phyloP scores from a whole-genome alignment of 2,888 invertebrate genomes.

The Philonicus albiceps region DNA sequence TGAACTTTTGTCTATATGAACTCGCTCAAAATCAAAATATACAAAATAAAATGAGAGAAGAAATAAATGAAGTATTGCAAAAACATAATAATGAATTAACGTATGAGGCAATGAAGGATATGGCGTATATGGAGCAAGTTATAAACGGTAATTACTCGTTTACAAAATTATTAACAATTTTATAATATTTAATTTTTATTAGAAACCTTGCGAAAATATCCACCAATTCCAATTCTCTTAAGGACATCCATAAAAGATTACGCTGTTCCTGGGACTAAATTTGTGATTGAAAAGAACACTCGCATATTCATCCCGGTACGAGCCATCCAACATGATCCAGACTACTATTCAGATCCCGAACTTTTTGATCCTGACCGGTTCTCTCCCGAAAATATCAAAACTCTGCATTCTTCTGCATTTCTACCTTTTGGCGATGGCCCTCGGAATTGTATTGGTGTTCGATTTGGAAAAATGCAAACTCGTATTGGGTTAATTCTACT shows the following conservation, averaged over 20 bases:
- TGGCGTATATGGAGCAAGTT: conserved; percentile 62
- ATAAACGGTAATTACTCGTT: conserved; percentile 59
- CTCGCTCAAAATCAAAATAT: conserved; percentile 58
- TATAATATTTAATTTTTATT: neutral
- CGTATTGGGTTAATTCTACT: conserved; percentile 55
- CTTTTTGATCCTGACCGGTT: conserved; percentile 57
- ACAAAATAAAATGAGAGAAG: neutral
- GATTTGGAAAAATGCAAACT: conserved; percentile 57
- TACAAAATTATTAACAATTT: neutral
- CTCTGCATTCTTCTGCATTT: conserved; percentile 54
- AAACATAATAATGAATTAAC: conserved; percentile 57
- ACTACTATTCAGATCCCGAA: conserved; percentile 56
- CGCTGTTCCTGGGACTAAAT: conserved; percentile 51
- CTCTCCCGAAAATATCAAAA: conserved; percentile 50
- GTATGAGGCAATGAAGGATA: conserved; percentile 60
- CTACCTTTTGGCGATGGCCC: conserved; percentile 61
- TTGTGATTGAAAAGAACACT: conserved; percentile 52
- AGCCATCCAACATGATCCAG: conserved; percentile 56
- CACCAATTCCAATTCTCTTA: conserved; percentile 56
- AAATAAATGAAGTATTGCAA: conserved; percentile 50
- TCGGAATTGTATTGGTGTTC: conserved; percentile 56
- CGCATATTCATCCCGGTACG: conserved; percentile 52
- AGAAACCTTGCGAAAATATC: conserved; percentile 57
- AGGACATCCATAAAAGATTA: conserved; percentile 53
- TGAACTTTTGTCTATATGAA: conserved; percentile 60